Percentiles rank a stretch among this genome's conserved stretches.
Conservation (phyloP, 2,888 invertebrate genomes). For the Amphipyra tragopoginis region DNA sequence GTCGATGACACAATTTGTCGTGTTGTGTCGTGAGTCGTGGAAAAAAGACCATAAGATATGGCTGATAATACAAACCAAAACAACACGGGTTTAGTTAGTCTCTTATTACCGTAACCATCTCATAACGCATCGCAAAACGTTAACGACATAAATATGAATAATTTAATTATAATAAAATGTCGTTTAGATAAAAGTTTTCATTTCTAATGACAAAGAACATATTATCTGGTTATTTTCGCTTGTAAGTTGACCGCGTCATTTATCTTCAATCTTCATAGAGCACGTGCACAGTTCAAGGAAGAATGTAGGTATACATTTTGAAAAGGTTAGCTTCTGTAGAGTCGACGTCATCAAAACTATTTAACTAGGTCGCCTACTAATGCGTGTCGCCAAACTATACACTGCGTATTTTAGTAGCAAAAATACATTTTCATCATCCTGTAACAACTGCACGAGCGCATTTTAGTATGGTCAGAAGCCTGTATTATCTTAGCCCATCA, state of each 20-base stretch:
- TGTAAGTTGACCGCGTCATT: slow-evolving; percentile 15
- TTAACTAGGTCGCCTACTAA: not conserved
- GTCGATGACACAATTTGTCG: no score
- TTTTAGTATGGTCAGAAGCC: no score
- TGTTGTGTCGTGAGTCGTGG: no score
- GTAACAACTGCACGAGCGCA: no score
- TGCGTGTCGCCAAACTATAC: no score
- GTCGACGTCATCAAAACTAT: not conserved
- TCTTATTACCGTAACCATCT: no score
- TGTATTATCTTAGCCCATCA: no score
- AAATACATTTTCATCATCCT: no score
- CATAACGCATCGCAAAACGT: not conserved
- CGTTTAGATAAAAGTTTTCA: slow-evolving; percentile 9
- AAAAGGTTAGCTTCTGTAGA: not conserved
- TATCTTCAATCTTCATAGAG: slow-evolving; percentile 2
- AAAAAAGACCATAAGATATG: no score
- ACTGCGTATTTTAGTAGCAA: no score
- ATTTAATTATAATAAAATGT: not conserved
- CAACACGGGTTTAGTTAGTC: no score
- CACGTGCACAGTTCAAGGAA: slow-evolving; percentile 13
- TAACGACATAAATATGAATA: not conserved
- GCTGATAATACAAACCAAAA: no score
- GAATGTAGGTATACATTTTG: not conserved
- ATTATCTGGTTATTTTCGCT: slow-evolving; percentile 37
- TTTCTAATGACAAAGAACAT: slow-evolving; percentile 26